Evolutionary conservation across 2,797 vertebrate genomes (phyloP).

Genomic region (Paratrypauchen microcephalus): DNA sequence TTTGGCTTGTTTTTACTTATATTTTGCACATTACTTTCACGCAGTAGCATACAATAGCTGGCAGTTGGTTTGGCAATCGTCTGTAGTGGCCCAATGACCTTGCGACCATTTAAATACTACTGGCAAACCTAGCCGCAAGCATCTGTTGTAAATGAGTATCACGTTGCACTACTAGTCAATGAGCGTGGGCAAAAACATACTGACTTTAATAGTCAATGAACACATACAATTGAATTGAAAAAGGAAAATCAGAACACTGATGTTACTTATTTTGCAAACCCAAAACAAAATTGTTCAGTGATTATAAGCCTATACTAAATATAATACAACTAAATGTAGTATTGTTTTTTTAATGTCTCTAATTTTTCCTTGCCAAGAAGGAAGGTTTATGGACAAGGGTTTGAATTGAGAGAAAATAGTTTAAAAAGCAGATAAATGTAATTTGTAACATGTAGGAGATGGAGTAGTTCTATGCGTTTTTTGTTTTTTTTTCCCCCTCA

Average conservation of each 20-base stretch:
- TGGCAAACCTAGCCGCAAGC: background rate
- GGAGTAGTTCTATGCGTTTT: background rate
- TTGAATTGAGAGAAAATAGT: too few species aligned
- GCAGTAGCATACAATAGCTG: background rate
- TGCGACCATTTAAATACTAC: background rate
- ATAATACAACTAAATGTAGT: background rate
- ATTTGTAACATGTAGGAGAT: too few species aligned
- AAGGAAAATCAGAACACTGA: background rate
- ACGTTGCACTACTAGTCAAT: constrained; percentile 26
- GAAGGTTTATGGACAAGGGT: background rate
- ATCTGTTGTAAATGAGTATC: constrained; percentile 35
- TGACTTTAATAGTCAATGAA: background rate
- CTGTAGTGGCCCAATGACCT: background rate
- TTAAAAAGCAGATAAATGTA: too few species aligned
- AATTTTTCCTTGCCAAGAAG: background rate
- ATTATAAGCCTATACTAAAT: background rate
- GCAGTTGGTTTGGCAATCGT: background rate
- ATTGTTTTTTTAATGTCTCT: too few species aligned
- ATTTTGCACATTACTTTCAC: background rate
- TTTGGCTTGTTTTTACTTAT: background rate
- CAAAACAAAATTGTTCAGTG: background rate
- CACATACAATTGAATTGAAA: background rate
- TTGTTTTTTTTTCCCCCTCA: too few species aligned
- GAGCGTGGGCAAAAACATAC: background rate
- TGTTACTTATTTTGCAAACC: background rate